These are phyloP conservation scores for Drosophila sordidula DNA, from an alignment of 2,888 invertebrate genomes.

Conservation along the genomic window DNA sequence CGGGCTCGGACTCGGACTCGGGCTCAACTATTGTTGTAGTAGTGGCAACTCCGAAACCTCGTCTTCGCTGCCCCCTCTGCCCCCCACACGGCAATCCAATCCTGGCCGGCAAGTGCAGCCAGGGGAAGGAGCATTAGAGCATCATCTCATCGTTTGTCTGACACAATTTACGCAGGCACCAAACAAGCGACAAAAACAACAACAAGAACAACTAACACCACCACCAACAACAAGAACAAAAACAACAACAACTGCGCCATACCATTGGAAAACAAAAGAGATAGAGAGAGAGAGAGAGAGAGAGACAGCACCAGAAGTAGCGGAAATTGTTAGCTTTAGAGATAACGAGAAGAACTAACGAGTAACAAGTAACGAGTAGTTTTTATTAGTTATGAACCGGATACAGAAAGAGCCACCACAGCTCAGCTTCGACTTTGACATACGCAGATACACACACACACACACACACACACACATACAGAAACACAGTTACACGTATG, in stretches of 20 bases:
- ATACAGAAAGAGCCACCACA: constrained; percentile 17
- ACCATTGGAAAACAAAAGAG: constrained; percentile 77
- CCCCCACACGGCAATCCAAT: neutral
- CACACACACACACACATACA: constrained; percentile 9
- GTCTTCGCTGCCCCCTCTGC: constrained; percentile 9
- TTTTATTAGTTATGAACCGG: constrained; percentile 9
- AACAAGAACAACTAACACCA: constrained; percentile 49
- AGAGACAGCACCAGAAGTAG: constrained; percentile 44
- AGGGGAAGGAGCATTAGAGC: constrained; percentile 29
- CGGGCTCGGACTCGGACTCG: constrained; percentile 22
- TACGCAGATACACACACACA: constrained; percentile 23
- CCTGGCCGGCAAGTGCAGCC: constrained; percentile 23
- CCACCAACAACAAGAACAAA: constrained; percentile 23
- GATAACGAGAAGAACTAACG: constrained; percentile 9
- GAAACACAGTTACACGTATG: constrained; percentile 28
- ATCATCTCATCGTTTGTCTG: constrained; percentile 50
- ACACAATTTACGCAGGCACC: constrained; percentile 43
- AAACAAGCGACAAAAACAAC: constrained; percentile 40
- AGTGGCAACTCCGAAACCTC: constrained; percentile 26
- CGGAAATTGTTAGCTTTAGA: constrained; percentile 19
- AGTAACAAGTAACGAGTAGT: constrained; percentile 20
- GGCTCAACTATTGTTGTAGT: constrained; percentile 42
- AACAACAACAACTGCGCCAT: constrained; percentile 73
- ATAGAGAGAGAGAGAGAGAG: neutral
- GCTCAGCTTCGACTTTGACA: constrained; percentile 41